Evolutionary conservation across 2,113 vertebrate species (phyloP), one percentile per base, ranked within the genome.

Genomic region (Montifringilla adamsi): DNA sequence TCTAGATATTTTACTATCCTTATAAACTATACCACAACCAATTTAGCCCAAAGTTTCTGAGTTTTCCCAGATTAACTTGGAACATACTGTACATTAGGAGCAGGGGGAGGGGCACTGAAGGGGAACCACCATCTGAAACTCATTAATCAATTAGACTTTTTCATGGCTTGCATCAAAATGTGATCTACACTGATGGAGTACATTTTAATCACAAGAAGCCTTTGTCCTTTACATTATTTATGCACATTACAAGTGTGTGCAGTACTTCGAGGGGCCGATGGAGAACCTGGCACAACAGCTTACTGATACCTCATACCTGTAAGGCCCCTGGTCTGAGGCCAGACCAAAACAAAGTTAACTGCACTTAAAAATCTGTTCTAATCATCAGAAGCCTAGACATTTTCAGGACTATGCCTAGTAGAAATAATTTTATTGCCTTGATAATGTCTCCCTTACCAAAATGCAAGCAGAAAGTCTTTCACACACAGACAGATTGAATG

Each of bases 81-180:
- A 96, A 74, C 84, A 85, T 37, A 78, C 75, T 82, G 84, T 91
- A 94, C 62, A 92, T 94, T 85, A 79, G 84, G 81, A 84, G 55
- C 30, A 77, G 93, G 88, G 84, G 93, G 84, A 93, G 52, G 92
- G 80, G 90, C 81, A 85, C 72, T 39, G 75, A 77, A 94, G 67
- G 82, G 92, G 95, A 97, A 89, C 80, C 72, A 64, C 91, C 94
- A 97, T 95, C 89, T 96, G 95, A 98, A 96, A 97, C 76, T 94
- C 87, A 96, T 97, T 96, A 96, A 95, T 97, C 92, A 97, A 97
- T 91, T 97, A 95, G 91, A 95, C 89, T 96, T 95, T 97, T 96
- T 96, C 97, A 96, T 67, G n/a, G 80, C 85, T 97, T 96, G 94
- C 76, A 97, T 96, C 94, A 97, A 97, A 97, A 95, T 90, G 88